Conservation (phyloP, 2,113 vertebrate genomes). For the Pteruthius melanotis region DNA sequence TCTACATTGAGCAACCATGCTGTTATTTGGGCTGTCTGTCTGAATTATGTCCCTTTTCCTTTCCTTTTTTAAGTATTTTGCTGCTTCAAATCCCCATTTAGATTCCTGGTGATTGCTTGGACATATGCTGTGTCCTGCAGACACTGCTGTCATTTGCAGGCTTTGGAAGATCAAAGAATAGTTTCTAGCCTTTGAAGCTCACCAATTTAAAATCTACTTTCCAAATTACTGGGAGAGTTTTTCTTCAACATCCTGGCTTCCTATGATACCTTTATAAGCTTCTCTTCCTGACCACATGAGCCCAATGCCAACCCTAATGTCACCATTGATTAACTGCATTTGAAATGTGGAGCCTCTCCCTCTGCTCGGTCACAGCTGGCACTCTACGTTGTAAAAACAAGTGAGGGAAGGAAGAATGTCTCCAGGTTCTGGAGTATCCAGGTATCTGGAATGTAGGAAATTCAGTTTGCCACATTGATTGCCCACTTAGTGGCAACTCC, state of each 20-base stretch:
- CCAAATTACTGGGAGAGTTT: not conserved
- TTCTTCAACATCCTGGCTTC: not conserved
- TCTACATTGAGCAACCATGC: not conserved
- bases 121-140: not conserved
- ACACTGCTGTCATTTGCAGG: not conserved
- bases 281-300: not conserved
- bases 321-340: not conserved
- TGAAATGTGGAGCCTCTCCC: not conserved
- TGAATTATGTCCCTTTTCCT: not conserved
- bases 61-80: not conserved
- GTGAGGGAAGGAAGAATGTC: not conserved
- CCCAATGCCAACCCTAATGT: not conserved
- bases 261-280: not conserved
- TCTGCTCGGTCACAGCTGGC: not conserved
- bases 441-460: not conserved
- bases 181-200: constrained; percentile 24
- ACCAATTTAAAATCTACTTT: not conserved
- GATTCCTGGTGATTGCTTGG: not conserved
- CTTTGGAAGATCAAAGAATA: constrained; percentile 25
- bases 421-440: no score
- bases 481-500: not conserved
- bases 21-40: not conserved
- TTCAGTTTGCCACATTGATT: not conserved
- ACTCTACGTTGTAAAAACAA: not conserved
- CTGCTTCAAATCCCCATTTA: not conserved